Base-by-base conservation (phyloP, 1,140 invertebrate genomes). In the Lordiphosa collinella region DNA sequence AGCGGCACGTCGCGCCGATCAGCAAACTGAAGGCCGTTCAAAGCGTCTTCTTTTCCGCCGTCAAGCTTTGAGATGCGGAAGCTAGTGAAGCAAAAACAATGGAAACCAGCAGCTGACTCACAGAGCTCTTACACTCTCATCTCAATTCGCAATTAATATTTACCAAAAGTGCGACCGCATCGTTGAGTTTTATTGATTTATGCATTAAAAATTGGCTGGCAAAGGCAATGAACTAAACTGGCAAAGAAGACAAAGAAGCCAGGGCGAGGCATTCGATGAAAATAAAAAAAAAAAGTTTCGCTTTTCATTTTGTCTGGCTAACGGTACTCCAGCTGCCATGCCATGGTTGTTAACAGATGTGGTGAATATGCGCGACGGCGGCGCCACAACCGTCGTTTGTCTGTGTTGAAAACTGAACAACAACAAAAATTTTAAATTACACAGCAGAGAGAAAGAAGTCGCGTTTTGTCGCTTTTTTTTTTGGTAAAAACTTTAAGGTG, bases 231-330 rank as follows among this genome's bases (percentile, higher is more conserved):
- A 78, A 78, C 74, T 64, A 32, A 54, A 51, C 44, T 52, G 44
- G 41, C 31, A 48, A 58, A 50, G 54, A 55, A 67, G 40, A 67
- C 58, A 71, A 79, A 79, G 50, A 63, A 58, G 66, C 47, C 66
- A 59, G 53, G 60, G 68, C 74, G 74, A 67, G 68, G 69, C 68
- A 63, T 32, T 9, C 12, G 44, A n/a, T 38, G 3, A 10, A 49
- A 76, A 59, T 40, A 72, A 67, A 50, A 47, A 51, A 52, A 46
- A 56, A 78, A 78, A 73, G 74, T 78, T 78, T 78, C 74, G 74
- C 74, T 78, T 78, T 78, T 79, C 68, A 78, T 78, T 64, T 66
- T 66, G 48, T 48, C 60, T 56, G 60, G 73, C 49, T 72, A 76
- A 76, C 73, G 67, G 73, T 67, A 48, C 32, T 22, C 32, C 35